Evolutionary conservation across 2,888 invertebrate species (phyloP).

Genomic region (Pseudanteris insignis): DNA sequence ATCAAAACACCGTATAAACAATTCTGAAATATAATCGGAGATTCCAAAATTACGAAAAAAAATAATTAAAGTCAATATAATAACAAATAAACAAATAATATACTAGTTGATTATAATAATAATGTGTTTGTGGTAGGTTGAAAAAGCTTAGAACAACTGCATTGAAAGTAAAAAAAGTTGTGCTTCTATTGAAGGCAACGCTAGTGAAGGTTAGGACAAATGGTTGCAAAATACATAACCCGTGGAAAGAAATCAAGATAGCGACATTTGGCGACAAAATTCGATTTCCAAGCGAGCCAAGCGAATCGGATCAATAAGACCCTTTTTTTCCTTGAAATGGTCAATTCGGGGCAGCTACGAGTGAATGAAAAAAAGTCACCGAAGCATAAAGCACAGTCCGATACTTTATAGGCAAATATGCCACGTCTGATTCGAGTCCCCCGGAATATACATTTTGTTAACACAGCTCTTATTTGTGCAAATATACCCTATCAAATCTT

Average conservation of each 20-base stretch:
- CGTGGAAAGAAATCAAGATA: not conserved
- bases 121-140: no score
- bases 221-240: no score
- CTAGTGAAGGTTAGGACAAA: no score
- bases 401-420: constrained; percentile 45
- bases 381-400: constrained; percentile 47
- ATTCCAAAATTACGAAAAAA: no score
- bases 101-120: no score
- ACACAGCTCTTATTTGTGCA: constrained; percentile 24
- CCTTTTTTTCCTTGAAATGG: constrained; percentile 52
- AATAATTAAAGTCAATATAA: no score
- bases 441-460: constrained; percentile 23
- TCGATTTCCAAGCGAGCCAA: constrained; percentile 48
- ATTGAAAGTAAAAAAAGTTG: no score
- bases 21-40: no score
- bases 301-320: constrained; percentile 57
- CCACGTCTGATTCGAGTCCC: constrained; percentile 30
- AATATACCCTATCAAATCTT: constrained; percentile 30
- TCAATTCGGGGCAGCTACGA: constrained; percentile 52
- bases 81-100: no score
- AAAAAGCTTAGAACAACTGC: no score
- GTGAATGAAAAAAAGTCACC: constrained; percentile 50
- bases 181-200: no score
- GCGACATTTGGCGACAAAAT: constrained; percentile 2
- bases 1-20: no score